Conservation (phyloP, 2,888 invertebrate genomes). For the Microdon myrmicae region DNA sequence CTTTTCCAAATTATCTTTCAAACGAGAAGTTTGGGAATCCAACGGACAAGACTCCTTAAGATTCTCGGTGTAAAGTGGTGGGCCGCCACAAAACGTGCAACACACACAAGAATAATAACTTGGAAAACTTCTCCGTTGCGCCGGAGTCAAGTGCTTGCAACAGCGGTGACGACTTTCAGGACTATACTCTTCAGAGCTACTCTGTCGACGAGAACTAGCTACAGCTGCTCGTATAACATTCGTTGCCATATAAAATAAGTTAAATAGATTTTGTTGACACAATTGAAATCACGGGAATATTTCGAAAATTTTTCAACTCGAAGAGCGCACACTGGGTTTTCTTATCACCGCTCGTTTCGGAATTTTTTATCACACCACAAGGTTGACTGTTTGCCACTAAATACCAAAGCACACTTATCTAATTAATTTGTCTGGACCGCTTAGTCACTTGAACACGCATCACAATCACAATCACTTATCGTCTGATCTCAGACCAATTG, state of each 20-base stretch:
- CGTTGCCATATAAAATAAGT: constrained; percentile 40
- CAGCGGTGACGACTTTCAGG: constrained; percentile 29
- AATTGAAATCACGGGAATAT: too few species aligned
- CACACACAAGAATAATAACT: constrained; percentile 30
- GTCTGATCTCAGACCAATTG: constrained; percentile 8
- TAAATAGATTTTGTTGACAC: too few species aligned
- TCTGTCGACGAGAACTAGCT: constrained; percentile 37
- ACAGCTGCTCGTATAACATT: constrained; percentile 42
- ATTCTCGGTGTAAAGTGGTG: neutral
- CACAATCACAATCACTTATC: constrained; percentile 25
- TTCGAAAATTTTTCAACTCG: constrained; percentile 2
- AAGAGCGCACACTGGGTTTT: constrained; percentile 2
- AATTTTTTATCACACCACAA: constrained; percentile 35
- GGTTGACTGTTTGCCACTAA: constrained; percentile 24
- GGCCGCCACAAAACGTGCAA: constrained; percentile 15
- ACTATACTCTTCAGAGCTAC: constrained; percentile 25
- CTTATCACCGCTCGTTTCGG: constrained; percentile 37
- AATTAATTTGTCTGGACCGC: constrained; percentile 13
- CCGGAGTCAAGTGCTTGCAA: constrained; percentile 27
- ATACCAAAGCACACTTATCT: constrained; percentile 17
- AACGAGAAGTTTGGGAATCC: constrained; percentile 35
- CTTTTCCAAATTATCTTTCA: constrained; percentile 36
- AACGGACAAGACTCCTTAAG: constrained; percentile 14
- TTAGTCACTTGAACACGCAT: constrained; percentile 22
- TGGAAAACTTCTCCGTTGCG: neutral